Conservation (phyloP, 2,888 invertebrate genomes). For the Agrotis ipsilon region DNA sequence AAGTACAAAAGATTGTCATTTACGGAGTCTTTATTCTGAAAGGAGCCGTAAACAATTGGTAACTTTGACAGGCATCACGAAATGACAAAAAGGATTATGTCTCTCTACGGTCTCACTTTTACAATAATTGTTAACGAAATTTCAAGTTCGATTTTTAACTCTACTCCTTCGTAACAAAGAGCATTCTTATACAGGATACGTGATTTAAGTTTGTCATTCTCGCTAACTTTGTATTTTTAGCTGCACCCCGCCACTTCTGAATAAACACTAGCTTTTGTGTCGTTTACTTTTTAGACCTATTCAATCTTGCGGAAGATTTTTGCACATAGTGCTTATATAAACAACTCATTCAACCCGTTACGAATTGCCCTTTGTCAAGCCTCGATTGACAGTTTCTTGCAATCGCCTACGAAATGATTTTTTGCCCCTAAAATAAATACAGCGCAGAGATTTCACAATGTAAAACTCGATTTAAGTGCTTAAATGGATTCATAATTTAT, state of each 20-base stretch:
- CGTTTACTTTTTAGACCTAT: slow-evolving; percentile 69
- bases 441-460: slow-evolving; percentile 47
- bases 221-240: slow-evolving; percentile 81
- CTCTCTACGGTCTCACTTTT: slow-evolving; percentile 53
- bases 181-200: slow-evolving; percentile 34
- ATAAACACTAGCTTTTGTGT: slow-evolving; percentile 79
- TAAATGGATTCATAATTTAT: slow-evolving; percentile 43
- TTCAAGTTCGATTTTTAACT: slow-evolving; percentile 65
- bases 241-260: slow-evolving; percentile 80
- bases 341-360: slow-evolving; percentile 78
- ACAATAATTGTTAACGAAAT: slow-evolving; percentile 33
- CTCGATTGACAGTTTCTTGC: slow-evolving; percentile 73
- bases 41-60: slow-evolving; percentile 86
- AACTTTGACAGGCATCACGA: slow-evolving; percentile 86
- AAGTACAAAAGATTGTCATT: slow-evolving; percentile 85
- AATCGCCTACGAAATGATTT: slow-evolving; percentile 62
- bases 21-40: slow-evolving; percentile 82
- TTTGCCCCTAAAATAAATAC: slow-evolving; percentile 73
- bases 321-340: slow-evolving; percentile 81
- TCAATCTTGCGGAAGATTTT: slow-evolving; percentile 78
- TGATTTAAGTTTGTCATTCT: slow-evolving; percentile 55
- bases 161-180: slow-evolving; percentile 57
- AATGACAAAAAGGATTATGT: slow-evolving; percentile 87
- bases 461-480: slow-evolving; percentile 40
- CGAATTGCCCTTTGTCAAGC: slow-evolving; percentile 76